Base-by-base conservation (phyloP, 2,888 invertebrate species). In the Gonocerus acuteangulatus region DNA sequence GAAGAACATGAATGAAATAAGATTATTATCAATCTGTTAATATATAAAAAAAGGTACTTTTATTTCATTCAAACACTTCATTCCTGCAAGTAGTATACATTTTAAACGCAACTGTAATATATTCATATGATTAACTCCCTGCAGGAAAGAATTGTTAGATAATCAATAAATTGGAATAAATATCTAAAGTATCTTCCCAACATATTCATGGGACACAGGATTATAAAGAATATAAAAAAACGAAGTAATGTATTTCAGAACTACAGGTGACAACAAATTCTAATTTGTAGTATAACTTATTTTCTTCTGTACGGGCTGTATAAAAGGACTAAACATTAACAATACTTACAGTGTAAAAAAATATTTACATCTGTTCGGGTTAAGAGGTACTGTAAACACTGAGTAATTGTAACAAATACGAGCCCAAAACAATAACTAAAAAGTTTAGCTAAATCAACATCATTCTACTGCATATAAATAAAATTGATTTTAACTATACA, bases 271-370 rank as follows among this genome's bases (percentile, higher is more conserved):
- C 47, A 60, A 63, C 47, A 60, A 63, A 59, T 52, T 56, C 58
- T 47, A 49, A 42, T 57, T 63, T 61, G 27, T 32, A 45, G 48
- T 49, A 57, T 60, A 60, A 61, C 47, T 61, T 61, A 45, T 45
- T 52, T 54, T 61, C 45, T 32, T 54, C 52, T 32, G 32, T 23
- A 47, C 19, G 57, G 47, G 44, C 48, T 57, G 48, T 63, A 63
- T 57, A 63, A 63, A 63, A 63, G 45, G 63, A 61, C 58, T 63
- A 63, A 42, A 57, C 56, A 60, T 63, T 54, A 57, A 56, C 57
- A 56, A 63, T 57, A 60, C 49, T 61, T 65, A 59, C 64, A 62
- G 62, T 62, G 64, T 65, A 65, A 62, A 65, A 65, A 65, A 65
- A 65, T 65, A 65, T 65, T 64, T 65, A 65, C 64, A 65, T 65